These are phyloP conservation scores for Calameuta idolon DNA, from an alignment of 2,888 invertebrate genomes.

Conservation along the genomic window DNA sequence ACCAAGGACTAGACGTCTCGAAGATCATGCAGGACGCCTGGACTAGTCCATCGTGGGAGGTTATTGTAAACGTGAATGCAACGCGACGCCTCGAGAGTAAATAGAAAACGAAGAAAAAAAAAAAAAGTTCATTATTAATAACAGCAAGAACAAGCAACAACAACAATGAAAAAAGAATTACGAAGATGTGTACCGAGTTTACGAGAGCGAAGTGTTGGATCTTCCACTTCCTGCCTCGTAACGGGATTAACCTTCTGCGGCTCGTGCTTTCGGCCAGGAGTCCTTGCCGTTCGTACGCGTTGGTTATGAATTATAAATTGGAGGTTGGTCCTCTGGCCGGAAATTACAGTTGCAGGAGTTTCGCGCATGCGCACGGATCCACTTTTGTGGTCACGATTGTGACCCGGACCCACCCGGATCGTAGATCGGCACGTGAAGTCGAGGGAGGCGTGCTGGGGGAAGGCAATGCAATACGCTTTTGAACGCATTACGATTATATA, in stretches of 20 bases:
- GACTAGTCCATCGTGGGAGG: not conserved
- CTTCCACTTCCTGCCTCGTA: not conserved
- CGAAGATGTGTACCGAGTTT: not conserved
- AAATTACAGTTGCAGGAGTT: not conserved
- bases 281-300: not conserved
- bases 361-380: not conserved
- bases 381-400: not conserved
- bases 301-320: not conserved
- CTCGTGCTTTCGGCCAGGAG: not conserved
- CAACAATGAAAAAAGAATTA: not conserved
- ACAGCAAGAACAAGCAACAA: not conserved
- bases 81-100: slow-evolving; percentile 5
- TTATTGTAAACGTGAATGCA: not conserved
- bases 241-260: not conserved
- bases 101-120: not conserved
- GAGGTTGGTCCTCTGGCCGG: not conserved
- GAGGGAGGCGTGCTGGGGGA: slow-evolving; percentile 71
- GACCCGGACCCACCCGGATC: not conserved
- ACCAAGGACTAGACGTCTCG: slow-evolving; percentile 14
- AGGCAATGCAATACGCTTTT: slow-evolving; percentile 79
- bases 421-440: slow-evolving; percentile 10
- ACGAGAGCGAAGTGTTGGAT: not conserved
- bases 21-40: not conserved
- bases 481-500: slow-evolving; percentile 62
- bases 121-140: not conserved